Base-by-base conservation (phyloP, 2,888 invertebrate genomes). In the Holacanthella duospinosa region DNA sequence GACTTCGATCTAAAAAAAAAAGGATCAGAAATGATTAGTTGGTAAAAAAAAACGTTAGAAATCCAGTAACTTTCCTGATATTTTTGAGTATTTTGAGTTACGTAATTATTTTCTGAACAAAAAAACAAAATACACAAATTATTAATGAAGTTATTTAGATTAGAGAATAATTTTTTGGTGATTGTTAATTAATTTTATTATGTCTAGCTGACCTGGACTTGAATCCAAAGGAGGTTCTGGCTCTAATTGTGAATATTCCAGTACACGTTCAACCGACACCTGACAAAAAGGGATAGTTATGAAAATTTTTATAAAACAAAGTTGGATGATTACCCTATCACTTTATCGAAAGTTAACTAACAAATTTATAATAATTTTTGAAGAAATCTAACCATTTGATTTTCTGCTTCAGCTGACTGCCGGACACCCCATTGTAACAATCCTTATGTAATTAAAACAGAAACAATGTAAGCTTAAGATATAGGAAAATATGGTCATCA, bases 1-100 rank as follows among this genome's bases (percentile, higher is more conserved):
- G 96, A 74, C 93, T 93, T 66, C 94, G 86, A 67, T 88, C 90
- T 90, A 79, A 61, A 77, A 59, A 55, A n/a, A 43, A n/a, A 36
- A 29, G 21, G n/a, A n/a, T n/a, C n/a, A n/a, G n/a, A n/a, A n/a
- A n/a, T n/a, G n/a, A 36, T 9, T 36, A 36, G 6, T 36, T 36
- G 6, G n/a, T n/a, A n/a, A n/a, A n/a, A n/a, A 16, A 36, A 36
- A 9, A 36, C 6, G 6, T 36, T 12, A 36, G 16, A 36, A 6
- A 36, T 36, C n/a, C 16, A 4, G 48, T 58, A 2, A 36, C 60
- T 27, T 36, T 69, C 36, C 36, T 36, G 9, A 36, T 36, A 12
- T 36, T 36, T 36, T 36, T 36, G 16, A 36, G 16, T 12, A 36
- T 36, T 16, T 36, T 36, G n/a, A n/a, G n/a, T n/a, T n/a, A n/a